phyloP scores from a whole-genome alignment of 2,797 vertebrate genomes.

The Helostoma temminkii region DNA sequence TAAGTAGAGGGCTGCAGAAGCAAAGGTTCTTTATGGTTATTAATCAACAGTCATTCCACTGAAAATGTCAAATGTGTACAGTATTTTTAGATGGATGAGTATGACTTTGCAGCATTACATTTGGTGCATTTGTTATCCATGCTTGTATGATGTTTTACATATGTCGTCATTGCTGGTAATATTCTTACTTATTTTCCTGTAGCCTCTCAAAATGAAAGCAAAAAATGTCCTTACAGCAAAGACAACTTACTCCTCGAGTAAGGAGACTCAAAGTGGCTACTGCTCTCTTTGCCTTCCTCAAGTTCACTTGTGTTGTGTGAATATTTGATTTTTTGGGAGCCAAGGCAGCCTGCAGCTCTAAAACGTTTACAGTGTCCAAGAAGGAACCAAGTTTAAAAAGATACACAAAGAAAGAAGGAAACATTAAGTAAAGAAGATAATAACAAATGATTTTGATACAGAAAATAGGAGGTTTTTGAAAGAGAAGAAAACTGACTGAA shows the following conservation, averaged over 20 bases:
- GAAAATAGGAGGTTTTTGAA: not conserved
- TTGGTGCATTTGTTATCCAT: conserved; percentile 25
- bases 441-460: not conserved
- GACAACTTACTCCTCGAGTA: too few species aligned
- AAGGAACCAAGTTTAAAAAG: conserved; percentile 17
- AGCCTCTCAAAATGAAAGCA: not conserved
- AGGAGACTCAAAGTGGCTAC: too few species aligned
- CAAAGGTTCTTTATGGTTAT: conserved; percentile 41
- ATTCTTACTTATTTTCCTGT: conserved; percentile 16
- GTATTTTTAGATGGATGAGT: conserved; percentile 26
- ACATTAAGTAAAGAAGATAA: not conserved
- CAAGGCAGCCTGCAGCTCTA: conserved; percentile 28
- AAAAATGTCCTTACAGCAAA: conserved; percentile 20
- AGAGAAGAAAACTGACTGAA: not conserved
- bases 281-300: conserved; percentile 33
- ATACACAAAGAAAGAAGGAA: conserved; percentile 2
- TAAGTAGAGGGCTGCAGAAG: conserved; percentile 12
- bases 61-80: conserved; percentile 42
- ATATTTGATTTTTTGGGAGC: conserved; percentile 39
- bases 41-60: conserved; percentile 43
- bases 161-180: conserved; percentile 32
- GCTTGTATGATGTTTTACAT: conserved; percentile 2
- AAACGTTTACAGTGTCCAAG: conserved; percentile 38
- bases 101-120: conserved; percentile 16
- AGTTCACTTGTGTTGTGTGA: conserved; percentile 37